These are phyloP conservation scores for Psylliodes chrysocephalus DNA, from an alignment of 2,888 invertebrate species.

Conservation along the genomic window DNA sequence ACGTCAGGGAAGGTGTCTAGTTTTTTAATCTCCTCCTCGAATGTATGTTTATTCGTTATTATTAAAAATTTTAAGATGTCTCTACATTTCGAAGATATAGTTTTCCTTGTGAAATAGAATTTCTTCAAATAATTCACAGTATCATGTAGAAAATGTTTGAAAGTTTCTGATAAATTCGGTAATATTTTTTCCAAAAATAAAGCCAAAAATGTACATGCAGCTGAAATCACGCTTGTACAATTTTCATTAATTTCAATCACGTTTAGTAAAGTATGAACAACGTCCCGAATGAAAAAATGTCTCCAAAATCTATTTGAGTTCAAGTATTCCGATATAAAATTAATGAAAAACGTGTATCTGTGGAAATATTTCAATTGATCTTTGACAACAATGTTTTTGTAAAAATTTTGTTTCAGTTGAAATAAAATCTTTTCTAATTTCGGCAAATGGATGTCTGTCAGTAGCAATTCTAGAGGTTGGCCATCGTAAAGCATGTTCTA, in stretches of 20 bases:
- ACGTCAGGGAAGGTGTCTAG: conserved; percentile 68
- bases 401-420: conserved; percentile 61
- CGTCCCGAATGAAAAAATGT: conserved; percentile 69
- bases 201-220: conserved; percentile 63
- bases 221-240: conserved; percentile 54
- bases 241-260: conserved; percentile 63
- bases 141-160: conserved; percentile 66
- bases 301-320: conserved; percentile 60
- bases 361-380: conserved; percentile 69
- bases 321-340: conserved; percentile 63
- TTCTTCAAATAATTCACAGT: conserved; percentile 67
- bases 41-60: conserved; percentile 64
- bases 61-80: conserved; percentile 68
- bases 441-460: conserved; percentile 38
- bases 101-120: conserved; percentile 50
- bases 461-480: conserved; percentile 37
- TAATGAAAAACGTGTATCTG: conserved; percentile 66
- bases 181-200: conserved; percentile 64
- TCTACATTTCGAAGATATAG: conserved; percentile 58
- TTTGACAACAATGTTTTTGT: conserved; percentile 67
- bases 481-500: conserved; percentile 46
- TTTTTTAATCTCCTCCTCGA: conserved; percentile 64
- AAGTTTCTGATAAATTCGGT: conserved; percentile 61
- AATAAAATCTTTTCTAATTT: conserved; percentile 59
- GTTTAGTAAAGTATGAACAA: conserved; percentile 67